Base-by-base conservation (phyloP, 2,113 vertebrate species). In the Bombycilla garrulus region DNA sequence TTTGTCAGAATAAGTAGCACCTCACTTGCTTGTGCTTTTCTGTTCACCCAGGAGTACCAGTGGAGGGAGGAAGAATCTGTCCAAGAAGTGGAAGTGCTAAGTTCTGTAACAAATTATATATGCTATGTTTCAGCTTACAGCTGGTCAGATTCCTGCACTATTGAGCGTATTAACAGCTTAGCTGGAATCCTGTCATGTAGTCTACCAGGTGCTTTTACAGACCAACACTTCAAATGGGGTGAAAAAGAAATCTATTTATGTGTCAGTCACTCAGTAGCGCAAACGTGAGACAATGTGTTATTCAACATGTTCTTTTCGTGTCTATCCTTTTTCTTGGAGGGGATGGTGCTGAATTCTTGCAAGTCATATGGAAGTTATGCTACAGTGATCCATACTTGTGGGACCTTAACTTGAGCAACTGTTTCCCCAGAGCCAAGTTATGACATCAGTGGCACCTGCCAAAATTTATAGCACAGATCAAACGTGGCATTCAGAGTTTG, bases 381-480 rank as follows among this genome's bases (percentile, higher is more conserved):
- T 95, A 42, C 93, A 90, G 81, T 51, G 81, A 96, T 73, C 51
- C 80, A 50, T 86, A 77, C 74, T 96, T 93, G 93, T 94, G 67
- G 26, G 48, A 38, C 38, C 47, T 70, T 38, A 51, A 51, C 67
- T 51, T 70, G 91, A 97, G 95, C 72, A 95, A 86, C 88, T 35
- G 31, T 70, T 95, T 86, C 67, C 72, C 70, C 48, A 81, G 74
- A 94, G 94, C 97, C 97, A 96, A 95, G 38, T 85, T 81, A 90
- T 95, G 95, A 97, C 92, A 96, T 94, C 89, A 95, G 83, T 17
- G 17, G 60, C 93, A 96, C 79, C 86, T 91, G 90, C 86, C 94
- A 96, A 92, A 96, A 95, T 93, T 93, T 92, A 93, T 85, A 95
- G 87, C 78, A 77, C 22, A 87, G 93, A 96, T 97, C 91, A 96